Evolutionary conservation across 1,140 invertebrate genomes (phyloP).

Genomic region (Catajapyx aquilonaris): DNA sequence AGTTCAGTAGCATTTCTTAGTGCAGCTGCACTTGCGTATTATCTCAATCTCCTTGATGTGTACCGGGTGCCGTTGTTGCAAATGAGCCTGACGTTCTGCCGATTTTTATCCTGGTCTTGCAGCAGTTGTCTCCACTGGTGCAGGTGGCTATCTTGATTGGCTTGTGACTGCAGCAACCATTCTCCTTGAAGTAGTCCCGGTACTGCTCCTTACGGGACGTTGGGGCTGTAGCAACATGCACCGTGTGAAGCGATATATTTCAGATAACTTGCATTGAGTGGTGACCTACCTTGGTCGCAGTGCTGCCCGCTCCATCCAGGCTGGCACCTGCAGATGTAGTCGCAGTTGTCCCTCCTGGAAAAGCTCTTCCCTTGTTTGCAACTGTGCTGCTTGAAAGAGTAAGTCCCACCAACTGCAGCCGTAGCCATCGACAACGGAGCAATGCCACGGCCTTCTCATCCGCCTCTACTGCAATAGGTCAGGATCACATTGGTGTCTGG

Average conservation of each 20-base stretch:
- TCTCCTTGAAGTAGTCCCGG: constrained; percentile 71
- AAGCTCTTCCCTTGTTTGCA: too few relatives aligned
- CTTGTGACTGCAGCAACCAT: constrained; percentile 65
- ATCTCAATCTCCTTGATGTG: constrained; percentile 89
- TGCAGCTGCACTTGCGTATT: constrained; percentile 78
- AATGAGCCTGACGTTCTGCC: constrained; percentile 77
- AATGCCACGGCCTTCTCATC: too few relatives aligned
- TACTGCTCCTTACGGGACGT: constrained; percentile 74
- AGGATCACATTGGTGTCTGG: too few relatives aligned
- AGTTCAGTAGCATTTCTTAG: constrained; percentile 54
- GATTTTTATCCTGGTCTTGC: constrained; percentile 71
- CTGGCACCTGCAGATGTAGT: constrained; percentile 73
- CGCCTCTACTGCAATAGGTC: too few relatives aligned
- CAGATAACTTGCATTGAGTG: too few relatives aligned
- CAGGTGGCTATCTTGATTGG: constrained; percentile 77
- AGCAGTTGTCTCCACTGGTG: constrained; percentile 52
- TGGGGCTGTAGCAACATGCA: too few relatives aligned
- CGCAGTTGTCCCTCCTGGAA: constrained; percentile 36
- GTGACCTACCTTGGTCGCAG: constrained; percentile 66
- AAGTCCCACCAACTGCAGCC: too few relatives aligned
- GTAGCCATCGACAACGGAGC: too few relatives aligned
- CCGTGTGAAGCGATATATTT: too few relatives aligned
- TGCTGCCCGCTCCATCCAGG: constrained; percentile 70
- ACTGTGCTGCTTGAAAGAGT: too few relatives aligned
- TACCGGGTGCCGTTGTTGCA: constrained; percentile 81